Evolutionary conservation across 2,797 vertebrate species (phyloP), one percentile per base, ranked within the genome.

Genomic region (Sparus aurata): DNA sequence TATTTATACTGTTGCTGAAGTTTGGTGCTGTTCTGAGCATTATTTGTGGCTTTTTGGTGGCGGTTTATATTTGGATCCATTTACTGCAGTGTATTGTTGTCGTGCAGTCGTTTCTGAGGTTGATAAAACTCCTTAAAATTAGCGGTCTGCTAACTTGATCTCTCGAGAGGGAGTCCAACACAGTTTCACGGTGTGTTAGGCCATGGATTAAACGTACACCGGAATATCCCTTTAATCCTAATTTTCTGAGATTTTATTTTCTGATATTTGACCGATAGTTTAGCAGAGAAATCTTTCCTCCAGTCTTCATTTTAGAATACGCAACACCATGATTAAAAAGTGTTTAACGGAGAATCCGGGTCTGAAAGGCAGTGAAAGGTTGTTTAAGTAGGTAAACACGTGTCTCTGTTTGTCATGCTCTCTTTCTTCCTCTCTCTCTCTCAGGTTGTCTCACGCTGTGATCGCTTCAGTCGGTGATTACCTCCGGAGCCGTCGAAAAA

Each of bases 401-500:
- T 53, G 50, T 57, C 30, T 59, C 41, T 43, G 34, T 25, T 45
- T 45, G 22, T 64, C 18, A 0, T 5, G 52, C 64, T 34, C 22
- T 38, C n/a, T 16, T 53, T 68, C 41, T 57, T 78, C 27, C 27
- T 47, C 22, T 69, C 54, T 66, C 20, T 27, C 20, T 27, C 65
- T 8, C 52, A 62, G 65, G 9, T 38, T 50, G 43, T 62, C 55
- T 78, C 68, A 0, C n/a, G 54, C 75, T 68, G 64, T 34, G 64
- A 5, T 62, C 61, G 68, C 69, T 64, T 83, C 45, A 73, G 27
- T 75, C 60, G 58, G 22, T 64, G 41, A 77, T 61, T 66, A 82
- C 47, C 45, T 34, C 52, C 38, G 69, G 58, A 79, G 53, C 57
- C 3, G 20, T 1, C 9, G 34, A 10, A 38, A 38, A 38, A 38